These are phyloP conservation scores for Drosophila punjabiensis DNA, from an alignment of 1,140 invertebrate species.

Conservation along the genomic window DNA sequence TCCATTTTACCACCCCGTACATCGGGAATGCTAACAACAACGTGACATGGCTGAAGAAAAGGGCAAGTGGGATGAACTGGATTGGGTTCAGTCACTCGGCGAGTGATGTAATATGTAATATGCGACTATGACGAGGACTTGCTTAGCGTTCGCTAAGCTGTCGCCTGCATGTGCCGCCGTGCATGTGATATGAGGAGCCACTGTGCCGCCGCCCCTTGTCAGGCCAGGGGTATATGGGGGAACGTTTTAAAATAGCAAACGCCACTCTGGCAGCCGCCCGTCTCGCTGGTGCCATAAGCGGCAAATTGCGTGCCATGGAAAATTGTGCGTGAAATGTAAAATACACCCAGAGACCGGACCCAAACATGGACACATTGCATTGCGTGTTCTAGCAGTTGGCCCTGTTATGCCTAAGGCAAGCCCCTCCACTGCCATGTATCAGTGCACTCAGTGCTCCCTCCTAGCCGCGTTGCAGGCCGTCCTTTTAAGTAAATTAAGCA, in stretches of 20 bases:
- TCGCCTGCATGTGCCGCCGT: conserved; percentile 74
- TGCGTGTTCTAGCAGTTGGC: conserved; percentile 48
- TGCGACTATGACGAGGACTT: conserved; percentile 70
- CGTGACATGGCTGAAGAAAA: conserved; percentile 76
- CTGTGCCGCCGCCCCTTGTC: conserved; percentile 3
- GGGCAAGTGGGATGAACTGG: conserved; percentile 56
- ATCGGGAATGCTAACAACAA: conserved; percentile 76
- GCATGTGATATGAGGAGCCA: conserved; percentile 73
- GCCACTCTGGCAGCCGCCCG: conserved; percentile 23
- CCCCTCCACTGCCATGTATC: conserved; percentile 36
- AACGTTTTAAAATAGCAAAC: conserved; percentile 63
- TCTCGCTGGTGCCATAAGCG: conserved; percentile 61
- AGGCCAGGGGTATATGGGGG: neutral
- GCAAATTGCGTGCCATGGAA: conserved; percentile 78
- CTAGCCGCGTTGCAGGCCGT: conserved; percentile 38
- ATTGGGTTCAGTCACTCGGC: conserved; percentile 65
- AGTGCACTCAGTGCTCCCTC: conserved; percentile 38
- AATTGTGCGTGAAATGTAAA: conserved; percentile 85
- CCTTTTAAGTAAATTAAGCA: conserved; percentile 85
- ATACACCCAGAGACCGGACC: conserved; percentile 43
- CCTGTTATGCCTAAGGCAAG: conserved; percentile 48
- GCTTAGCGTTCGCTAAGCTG: conserved; percentile 76
- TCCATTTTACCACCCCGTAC: conserved; percentile 2
- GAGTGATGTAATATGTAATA: conserved; percentile 82
- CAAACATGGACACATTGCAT: conserved; percentile 55